Conservation (phyloP, 2,113 vertebrate species). For the Bufo gargarizans region DNA sequence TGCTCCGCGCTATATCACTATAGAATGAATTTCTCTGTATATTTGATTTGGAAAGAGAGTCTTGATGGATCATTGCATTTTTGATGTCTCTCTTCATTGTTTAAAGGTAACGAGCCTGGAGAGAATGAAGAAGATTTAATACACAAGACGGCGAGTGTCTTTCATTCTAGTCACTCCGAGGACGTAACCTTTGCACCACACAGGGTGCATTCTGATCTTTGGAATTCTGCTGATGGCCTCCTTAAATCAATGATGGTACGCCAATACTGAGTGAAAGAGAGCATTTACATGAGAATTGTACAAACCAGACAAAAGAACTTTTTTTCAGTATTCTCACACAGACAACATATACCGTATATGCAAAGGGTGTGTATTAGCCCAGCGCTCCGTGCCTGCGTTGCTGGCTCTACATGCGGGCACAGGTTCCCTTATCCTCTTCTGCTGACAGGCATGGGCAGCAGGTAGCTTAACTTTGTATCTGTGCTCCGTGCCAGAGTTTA, state of each 20-base stretch:
- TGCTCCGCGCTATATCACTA: slow-evolving; percentile 34
- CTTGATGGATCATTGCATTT: slow-evolving; percentile 56
- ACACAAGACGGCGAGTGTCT: not conserved
- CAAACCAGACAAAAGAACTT: not conserved
- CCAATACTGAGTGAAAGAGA: not conserved
- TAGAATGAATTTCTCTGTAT: slow-evolving; percentile 47
- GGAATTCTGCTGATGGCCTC: not conserved
- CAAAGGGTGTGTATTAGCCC: too few relatives aligned
- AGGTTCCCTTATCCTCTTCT: too few relatives aligned
- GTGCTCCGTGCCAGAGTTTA: too few relatives aligned
- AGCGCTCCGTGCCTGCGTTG: too few relatives aligned
- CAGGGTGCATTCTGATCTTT: not conserved
- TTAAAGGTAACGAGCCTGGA: slow-evolving; percentile 23
- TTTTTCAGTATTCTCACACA: too few relatives aligned
- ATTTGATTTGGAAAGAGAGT: slow-evolving; percentile 48
- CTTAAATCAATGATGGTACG: not conserved
- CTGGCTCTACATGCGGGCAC: too few relatives aligned
- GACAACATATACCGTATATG: too few relatives aligned
- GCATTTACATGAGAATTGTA: not conserved
- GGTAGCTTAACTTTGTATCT: too few relatives aligned
- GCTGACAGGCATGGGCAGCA: too few relatives aligned
- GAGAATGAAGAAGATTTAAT: not conserved
- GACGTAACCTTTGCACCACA: not conserved
- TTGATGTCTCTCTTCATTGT: slow-evolving; percentile 54
- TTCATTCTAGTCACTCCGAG: not conserved